These are phyloP conservation scores for Drosophila pallidifrons DNA, from an alignment of 1,140 invertebrate genomes.

Conservation along the genomic window DNA sequence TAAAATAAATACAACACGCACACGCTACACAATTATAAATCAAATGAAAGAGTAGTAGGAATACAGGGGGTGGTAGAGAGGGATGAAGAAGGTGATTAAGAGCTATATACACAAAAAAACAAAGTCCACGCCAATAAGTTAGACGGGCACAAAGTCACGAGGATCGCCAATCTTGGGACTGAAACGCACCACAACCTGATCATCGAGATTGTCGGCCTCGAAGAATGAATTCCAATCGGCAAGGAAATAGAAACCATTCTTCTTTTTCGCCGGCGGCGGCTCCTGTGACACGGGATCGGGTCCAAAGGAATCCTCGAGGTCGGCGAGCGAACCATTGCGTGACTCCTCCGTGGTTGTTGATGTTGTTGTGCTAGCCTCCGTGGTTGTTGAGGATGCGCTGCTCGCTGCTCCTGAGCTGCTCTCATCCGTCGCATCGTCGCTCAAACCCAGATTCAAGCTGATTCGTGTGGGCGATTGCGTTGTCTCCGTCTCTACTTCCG, in stretches of 20 bases:
- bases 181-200: slow-evolving; percentile 91
- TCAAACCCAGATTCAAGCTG: slow-evolving; percentile 54
- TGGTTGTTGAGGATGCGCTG: slow-evolving; percentile 18
- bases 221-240: slow-evolving; percentile 94
- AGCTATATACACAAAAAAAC: slow-evolving; percentile 61
- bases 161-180: slow-evolving; percentile 92
- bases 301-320: slow-evolving; percentile 92
- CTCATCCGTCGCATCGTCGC: slow-evolving; percentile 21
- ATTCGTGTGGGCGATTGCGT: slow-evolving; percentile 59
- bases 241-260: slow-evolving; percentile 92
- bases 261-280: slow-evolving; percentile 87
- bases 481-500: slow-evolving; percentile 24
- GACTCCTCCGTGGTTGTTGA: slow-evolving; percentile 68
- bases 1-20: slow-evolving; percentile 75
- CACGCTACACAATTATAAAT: slow-evolving; percentile 23
- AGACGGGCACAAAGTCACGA: slow-evolving; percentile 90
- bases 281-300: slow-evolving; percentile 86
- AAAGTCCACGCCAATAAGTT: slow-evolving; percentile 24
- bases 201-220: slow-evolving; percentile 92
- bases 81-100: slow-evolving; percentile 13
- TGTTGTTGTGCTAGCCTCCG: slow-evolving; percentile 9
- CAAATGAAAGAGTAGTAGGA: neutral
- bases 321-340: slow-evolving; percentile 83
- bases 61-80: neutral
- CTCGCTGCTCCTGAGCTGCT: neutral